Evolutionary conservation across 2,888 invertebrate species (phyloP).

Genomic region (Amblyjoppa proteus): DNA sequence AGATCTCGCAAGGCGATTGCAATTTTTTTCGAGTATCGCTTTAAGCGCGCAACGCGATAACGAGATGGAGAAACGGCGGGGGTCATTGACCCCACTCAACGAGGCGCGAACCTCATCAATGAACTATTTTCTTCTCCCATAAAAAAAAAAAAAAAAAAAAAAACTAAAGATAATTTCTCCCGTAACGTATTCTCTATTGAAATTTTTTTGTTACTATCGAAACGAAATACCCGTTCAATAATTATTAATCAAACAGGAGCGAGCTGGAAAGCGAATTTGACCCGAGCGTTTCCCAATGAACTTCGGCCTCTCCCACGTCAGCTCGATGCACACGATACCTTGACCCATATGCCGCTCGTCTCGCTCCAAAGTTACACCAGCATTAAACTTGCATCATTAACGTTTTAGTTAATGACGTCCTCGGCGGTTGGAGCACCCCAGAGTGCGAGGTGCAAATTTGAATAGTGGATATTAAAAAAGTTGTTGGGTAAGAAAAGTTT

Average conservation of each 20-base stretch:
- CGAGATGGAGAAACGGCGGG: not conserved
- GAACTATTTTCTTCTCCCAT: not conserved
- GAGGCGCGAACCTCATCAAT: slow-evolving; percentile 4
- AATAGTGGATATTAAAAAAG: slow-evolving; percentile 5
- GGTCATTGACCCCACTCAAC: slow-evolving; percentile 10
- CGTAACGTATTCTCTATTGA: not conserved
- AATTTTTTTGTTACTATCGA: not conserved
- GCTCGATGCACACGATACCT: not conserved
- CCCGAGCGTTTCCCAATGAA: not conserved
- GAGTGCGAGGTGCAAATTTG: not conserved
- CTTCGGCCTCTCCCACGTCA: not conserved
- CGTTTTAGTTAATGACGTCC: not conserved
- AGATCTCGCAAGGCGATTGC: slow-evolving; percentile 26
- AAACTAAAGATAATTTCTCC: not conserved
- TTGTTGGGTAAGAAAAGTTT: not conserved
- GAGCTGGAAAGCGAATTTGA: not conserved
- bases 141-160: not conserved
- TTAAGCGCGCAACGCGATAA: not conserved
- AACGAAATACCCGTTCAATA: not conserved
- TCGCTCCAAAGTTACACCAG: not conserved
- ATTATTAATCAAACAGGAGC: not conserved
- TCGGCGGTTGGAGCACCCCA: not conserved
- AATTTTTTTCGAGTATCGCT: slow-evolving; percentile 20
- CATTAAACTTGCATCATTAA: slow-evolving; percentile 5
- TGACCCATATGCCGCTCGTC: not conserved